Percentiles rank a stretch among this genome's conserved stretches.
Conservation (phyloP, 2,888 invertebrate genomes). For the Pollenia griseotomentosa region DNA sequence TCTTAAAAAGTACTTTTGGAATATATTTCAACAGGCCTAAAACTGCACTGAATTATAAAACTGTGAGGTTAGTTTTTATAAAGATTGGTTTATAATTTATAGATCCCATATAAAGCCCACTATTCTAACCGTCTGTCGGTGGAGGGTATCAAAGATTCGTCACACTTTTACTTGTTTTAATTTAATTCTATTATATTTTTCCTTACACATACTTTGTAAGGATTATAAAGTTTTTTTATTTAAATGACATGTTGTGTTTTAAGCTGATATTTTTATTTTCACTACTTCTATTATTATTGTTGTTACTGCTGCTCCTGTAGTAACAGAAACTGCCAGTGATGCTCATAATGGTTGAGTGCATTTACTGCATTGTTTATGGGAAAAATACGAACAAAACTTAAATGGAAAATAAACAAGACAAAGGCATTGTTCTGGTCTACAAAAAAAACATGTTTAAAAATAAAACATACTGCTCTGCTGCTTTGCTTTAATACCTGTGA, state of each 20-base stretch:
- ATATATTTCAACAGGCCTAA: too few relatives aligned
- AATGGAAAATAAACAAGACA: not conserved
- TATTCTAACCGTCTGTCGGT: too few relatives aligned
- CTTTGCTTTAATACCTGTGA: not conserved
- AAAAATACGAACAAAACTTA: slow-evolving; percentile 3
- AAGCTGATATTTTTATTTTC: slow-evolving; percentile 48
- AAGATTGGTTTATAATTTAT: too few relatives aligned
- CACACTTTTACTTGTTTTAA: not conserved
- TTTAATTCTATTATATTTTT: not conserved
- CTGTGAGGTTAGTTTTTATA: too few relatives aligned
- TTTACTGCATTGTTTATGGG: slow-evolving; percentile 48
- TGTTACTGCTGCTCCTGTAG: slow-evolving; percentile 9
- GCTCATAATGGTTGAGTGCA: slow-evolving; percentile 55
- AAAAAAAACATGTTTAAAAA: slow-evolving; percentile 8
- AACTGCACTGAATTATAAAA: too few relatives aligned
- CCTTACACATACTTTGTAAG: slow-evolving; percentile 21
- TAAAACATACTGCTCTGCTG: not conserved
- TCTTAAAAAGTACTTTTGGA: too few relatives aligned
- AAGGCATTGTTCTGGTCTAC: slow-evolving; percentile 47
- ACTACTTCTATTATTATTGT: slow-evolving; percentile 16
- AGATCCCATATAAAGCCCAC: too few relatives aligned
- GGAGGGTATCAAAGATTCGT: too few relatives aligned
- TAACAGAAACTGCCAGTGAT: slow-evolving; percentile 31
- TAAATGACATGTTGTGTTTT: slow-evolving; percentile 59
- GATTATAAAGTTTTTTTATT: slow-evolving; percentile 54